Conservation (phyloP, 2,113 vertebrate genomes). For the Myrmecobius fasciatus region DNA sequence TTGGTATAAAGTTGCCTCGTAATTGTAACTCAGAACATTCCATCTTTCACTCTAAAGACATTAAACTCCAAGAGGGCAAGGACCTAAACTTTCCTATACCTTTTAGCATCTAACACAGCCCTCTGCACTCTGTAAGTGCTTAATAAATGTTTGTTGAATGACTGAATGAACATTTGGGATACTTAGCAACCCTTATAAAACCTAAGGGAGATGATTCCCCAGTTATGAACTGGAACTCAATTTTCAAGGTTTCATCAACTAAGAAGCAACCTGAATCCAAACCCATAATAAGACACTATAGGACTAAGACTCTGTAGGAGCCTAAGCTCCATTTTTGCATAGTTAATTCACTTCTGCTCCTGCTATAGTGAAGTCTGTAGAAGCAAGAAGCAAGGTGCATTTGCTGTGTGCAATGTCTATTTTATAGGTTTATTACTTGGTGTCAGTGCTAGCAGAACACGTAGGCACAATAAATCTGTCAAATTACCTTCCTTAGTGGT, state of each 20-base stretch:
- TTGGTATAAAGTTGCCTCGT: background rate
- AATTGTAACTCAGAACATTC: conserved; percentile 6
- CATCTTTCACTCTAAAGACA: conserved; percentile 51
- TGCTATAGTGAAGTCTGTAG: conserved; percentile 13
- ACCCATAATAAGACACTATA: conserved; percentile 13
- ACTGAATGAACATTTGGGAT: background rate
- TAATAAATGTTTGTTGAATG: background rate
- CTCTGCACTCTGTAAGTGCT: background rate
- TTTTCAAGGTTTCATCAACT: conserved; percentile 8
- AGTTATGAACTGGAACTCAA: background rate
- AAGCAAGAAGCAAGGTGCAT: conserved; percentile 19
- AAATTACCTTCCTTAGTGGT: conserved; percentile 19
- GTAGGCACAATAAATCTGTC: conserved; percentile 56
- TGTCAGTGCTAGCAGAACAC: conserved; percentile 39
- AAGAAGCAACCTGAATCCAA: background rate
- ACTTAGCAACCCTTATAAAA: background rate
- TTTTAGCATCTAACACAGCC: background rate
- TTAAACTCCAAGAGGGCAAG: conserved; percentile 4
- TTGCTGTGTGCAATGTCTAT: conserved; percentile 24
- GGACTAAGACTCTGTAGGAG: background rate
- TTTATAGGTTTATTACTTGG: conserved; percentile 40
- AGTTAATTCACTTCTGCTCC: conserved; percentile 20
- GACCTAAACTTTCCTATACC: background rate
- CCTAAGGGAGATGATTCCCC: background rate
- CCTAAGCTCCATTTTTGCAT: conserved; percentile 28